Evolutionary conservation across 1,140 invertebrate genomes (phyloP).

Genomic region (Cataglyphis hispanica): DNA sequence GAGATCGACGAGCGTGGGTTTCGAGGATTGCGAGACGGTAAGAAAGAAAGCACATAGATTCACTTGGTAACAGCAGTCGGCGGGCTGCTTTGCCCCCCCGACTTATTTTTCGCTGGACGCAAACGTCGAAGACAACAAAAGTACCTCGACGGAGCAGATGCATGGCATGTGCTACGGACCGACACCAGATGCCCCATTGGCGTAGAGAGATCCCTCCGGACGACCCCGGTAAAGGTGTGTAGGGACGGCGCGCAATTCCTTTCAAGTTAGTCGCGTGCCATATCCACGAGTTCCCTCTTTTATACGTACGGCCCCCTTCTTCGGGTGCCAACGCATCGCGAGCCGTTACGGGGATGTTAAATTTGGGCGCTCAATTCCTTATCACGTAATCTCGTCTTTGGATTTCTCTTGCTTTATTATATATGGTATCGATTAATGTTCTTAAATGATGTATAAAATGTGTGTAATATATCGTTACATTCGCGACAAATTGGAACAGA

Average conservation of each 20-base stretch:
- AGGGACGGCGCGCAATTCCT: constrained; percentile 60
- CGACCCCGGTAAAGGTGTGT: constrained; percentile 70
- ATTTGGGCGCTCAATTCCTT: neutral
- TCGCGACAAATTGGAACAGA: neutral
- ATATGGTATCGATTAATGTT: neutral
- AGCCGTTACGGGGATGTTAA: neutral
- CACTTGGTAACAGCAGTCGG: constrained; percentile 79
- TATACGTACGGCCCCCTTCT: neutral
- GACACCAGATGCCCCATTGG: constrained; percentile 86
- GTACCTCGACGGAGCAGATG: constrained; percentile 83
- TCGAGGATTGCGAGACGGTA: constrained; percentile 21
- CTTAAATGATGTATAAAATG: neutral
- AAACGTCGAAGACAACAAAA: constrained; percentile 82
- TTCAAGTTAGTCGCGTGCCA: constrained; percentile 76
- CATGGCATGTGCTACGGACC: constrained; percentile 85
- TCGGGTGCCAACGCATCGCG: neutral
- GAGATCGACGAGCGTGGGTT: neutral
- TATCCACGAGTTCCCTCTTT: neutral
- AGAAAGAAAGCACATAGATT: constrained; percentile 68
- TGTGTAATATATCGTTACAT: neutral
- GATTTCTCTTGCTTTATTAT: neutral
- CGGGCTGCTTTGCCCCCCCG: constrained; percentile 49
- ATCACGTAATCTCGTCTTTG: neutral
- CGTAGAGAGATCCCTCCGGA: constrained; percentile 78
- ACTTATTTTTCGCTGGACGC: constrained; percentile 75